A percentile compares a stretch with the other conserved stretches of the same genome.
Conservation (phyloP, 2,888 invertebrate species). For the Neuroscelio doddi region DNA sequence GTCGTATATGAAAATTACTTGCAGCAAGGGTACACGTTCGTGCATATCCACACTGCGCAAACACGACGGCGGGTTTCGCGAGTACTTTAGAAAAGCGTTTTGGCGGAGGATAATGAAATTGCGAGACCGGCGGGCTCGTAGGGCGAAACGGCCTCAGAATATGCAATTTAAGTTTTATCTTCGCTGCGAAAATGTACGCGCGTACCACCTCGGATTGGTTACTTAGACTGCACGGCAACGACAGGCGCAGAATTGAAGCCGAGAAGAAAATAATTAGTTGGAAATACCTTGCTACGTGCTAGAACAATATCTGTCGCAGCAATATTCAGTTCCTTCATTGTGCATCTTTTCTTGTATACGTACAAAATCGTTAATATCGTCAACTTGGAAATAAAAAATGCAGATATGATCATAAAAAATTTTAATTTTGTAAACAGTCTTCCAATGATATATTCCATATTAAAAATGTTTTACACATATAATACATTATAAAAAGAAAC, state of each 20-base stretch:
- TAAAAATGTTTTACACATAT: no score
- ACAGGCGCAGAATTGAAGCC: conserved; percentile 41
- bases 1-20: conserved; percentile 39
- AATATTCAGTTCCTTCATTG: conserved; percentile 31
- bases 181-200: conserved; percentile 38
- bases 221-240: conserved; percentile 36
- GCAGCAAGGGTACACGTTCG: conserved; percentile 14
- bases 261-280: conserved; percentile 42
- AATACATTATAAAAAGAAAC: no score
- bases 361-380: background rate
- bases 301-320: conserved; percentile 27
- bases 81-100: conserved; percentile 44
- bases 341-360: conserved; percentile 20
- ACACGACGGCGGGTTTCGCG: conserved; percentile 24
- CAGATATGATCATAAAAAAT: no score
- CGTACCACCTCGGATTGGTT: conserved; percentile 40
- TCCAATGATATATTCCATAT: no score
- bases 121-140: conserved; percentile 36
- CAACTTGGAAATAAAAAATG: no score
- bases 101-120: conserved; percentile 42
- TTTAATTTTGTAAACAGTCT: no score
- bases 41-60: conserved; percentile 17
- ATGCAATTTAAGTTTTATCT: conserved; percentile 47
- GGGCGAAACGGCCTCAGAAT: conserved; percentile 37
- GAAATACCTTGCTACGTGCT: conserved; percentile 34